Percentiles rank a stretch among this genome's conserved stretches.
phyloP scores from a whole-genome alignment of 2,888 invertebrate genomes.

The Cataglyphis altisquamis region DNA sequence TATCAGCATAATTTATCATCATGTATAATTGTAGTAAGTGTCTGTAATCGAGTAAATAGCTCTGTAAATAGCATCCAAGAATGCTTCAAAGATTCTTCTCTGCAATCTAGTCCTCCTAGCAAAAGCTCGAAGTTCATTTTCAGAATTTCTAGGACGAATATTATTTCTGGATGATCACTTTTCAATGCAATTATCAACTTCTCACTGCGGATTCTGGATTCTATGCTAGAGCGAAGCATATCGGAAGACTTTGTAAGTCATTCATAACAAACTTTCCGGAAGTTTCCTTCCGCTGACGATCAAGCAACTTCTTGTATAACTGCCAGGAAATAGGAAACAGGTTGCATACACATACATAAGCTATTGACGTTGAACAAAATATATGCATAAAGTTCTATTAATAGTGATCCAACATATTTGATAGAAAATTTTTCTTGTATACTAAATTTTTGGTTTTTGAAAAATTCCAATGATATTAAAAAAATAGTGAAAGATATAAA shows the following conservation, averaged over 20 bases:
- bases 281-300: slow-evolving; percentile 32
- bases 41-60: background rate
- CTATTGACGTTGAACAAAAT: slow-evolving; percentile 13
- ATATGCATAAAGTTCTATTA: background rate
- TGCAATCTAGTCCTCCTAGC: too few species aligned
- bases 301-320: slow-evolving; percentile 16
- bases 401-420: background rate
- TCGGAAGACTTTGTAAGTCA: slow-evolving; percentile 20
- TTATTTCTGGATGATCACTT: slow-evolving; percentile 44
- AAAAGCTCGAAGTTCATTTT: background rate
- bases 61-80: slow-evolving; percentile 5
- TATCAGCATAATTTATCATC: background rate
- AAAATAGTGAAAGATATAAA: too few species aligned
- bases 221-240: background rate
- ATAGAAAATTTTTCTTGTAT: background rate
- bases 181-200: slow-evolving; percentile 36
- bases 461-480: background rate
- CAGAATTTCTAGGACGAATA: slow-evolving; percentile 1
- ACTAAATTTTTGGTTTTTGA: background rate
- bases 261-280: slow-evolving; percentile 38
- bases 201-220: slow-evolving; percentile 29
- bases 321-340: slow-evolving; percentile 13
- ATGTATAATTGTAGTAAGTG: background rate
- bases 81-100: background rate
- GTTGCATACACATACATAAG: background rate